Evolutionary conservation across 2,797 vertebrate species (phyloP).

Genomic region (Chanos chanos): DNA sequence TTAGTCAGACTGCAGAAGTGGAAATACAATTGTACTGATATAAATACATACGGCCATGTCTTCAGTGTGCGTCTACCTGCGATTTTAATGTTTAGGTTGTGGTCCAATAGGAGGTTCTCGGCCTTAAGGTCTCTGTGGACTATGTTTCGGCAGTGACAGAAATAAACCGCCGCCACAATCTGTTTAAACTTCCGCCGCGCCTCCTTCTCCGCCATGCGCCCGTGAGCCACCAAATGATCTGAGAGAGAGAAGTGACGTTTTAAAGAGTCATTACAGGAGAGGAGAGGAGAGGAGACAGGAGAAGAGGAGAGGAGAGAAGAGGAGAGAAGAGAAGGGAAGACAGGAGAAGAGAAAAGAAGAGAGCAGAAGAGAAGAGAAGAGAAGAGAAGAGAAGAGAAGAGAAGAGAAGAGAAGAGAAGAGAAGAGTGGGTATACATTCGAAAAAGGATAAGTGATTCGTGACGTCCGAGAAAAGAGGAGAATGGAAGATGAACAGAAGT

Average conservation of each 20-base stretch:
- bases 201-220: slow-evolving; percentile 97
- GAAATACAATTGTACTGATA: neutral
- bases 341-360: neutral
- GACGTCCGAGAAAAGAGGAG: neutral
- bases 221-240: slow-evolving; percentile 98
- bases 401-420: neutral
- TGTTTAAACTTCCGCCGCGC: slow-evolving; percentile 97
- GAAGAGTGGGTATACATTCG: neutral
- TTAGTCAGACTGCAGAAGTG: neutral
- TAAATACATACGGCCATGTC: slow-evolving; percentile 39
- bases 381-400: neutral
- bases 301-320: neutral
- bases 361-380: neutral
- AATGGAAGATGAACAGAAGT: too few relatives aligned
- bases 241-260: slow-evolving; percentile 1
- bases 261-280: neutral
- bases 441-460: neutral
- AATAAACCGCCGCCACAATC: slow-evolving; percentile 93
- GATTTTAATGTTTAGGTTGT: slow-evolving; percentile 99
- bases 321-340: too few relatives aligned
- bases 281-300: neutral
- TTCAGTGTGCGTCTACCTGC: slow-evolving; percentile 80
- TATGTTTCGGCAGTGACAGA: slow-evolving; percentile 95
- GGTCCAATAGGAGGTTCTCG: slow-evolving; percentile 95
- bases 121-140: slow-evolving; percentile 98